phyloP scores from a whole-genome alignment of 2,888 invertebrate genomes.

The Liodrosophila aerea region DNA sequence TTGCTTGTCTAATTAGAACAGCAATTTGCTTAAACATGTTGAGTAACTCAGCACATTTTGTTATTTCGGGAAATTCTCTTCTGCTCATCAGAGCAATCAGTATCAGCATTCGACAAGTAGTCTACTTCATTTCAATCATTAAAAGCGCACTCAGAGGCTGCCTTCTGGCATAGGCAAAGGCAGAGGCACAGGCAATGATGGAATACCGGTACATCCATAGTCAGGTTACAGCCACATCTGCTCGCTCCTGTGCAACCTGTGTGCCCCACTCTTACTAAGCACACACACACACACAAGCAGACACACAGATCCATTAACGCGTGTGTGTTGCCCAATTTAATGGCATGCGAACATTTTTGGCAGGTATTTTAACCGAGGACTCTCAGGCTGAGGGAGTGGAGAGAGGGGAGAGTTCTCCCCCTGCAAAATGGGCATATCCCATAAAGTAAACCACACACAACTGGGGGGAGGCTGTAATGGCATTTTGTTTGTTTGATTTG shows the following conservation, averaged over 20 bases:
- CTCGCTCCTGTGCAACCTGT: background rate
- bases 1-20: too few species aligned
- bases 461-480: constrained; percentile 25
- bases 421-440: constrained; percentile 12
- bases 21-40: too few species aligned
- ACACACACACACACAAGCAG: constrained; percentile 12
- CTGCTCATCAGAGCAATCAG: constrained; percentile 11
- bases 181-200: constrained; percentile 35
- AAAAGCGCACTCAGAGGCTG: constrained; percentile 47
- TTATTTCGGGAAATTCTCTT: background rate
- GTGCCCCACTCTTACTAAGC: background rate
- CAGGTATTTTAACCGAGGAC: constrained; percentile 44
- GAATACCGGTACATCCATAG: constrained; percentile 41
- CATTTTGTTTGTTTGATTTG: constrained; percentile 50
- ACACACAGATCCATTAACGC: constrained; percentile 43
- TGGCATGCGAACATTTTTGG: constrained; percentile 50
- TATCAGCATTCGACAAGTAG: constrained; percentile 45
- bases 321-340: constrained; percentile 52
- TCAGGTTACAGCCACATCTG: constrained; percentile 15
- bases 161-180: constrained; percentile 16
- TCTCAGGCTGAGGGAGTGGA: constrained; percentile 8
- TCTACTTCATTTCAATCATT: constrained; percentile 65
- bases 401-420: background rate
- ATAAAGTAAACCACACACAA: background rate
- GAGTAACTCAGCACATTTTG: background rate